Evolutionary conservation across 23 tunicate genomes (phyloP), one percentile per base, ranked within the genome.

Genomic region (Oikopleura albicans): DNA sequence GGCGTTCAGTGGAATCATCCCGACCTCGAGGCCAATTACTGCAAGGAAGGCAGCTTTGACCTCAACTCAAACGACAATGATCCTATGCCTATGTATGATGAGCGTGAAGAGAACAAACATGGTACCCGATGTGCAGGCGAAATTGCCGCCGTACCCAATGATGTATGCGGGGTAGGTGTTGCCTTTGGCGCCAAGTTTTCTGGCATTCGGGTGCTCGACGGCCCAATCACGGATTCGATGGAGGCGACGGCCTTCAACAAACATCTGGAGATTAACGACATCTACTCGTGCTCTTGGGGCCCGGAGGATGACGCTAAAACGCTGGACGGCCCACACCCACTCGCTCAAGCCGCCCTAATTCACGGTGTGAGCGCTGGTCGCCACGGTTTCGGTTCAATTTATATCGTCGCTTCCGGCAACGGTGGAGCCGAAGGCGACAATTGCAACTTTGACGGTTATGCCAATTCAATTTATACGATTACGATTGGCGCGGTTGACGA

Each of bases 121-220:
- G 98, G 98, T 0, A 94, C 98, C 8, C 71, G 98, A 39, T 94
- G 98, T 86, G 98, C 98, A 39, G 98, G 98, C 22, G 98, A 94
- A 88, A 76, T 94, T 39, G 89, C 98, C 31, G 98, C 98, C 27
- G 94, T 90, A 36, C 88, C 85, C 33, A 90, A 90, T 76, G 41
- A 85, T 63, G 91, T 94, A 0, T 94, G 98, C 84, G 98, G 98
- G 0, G 88, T 94, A 49, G 98, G 98, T 28, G 86, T 94, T 40
- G 95, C 98, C 0, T 94, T 85, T 66, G 85, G 87, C 22, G 88
- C 98, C 56, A 84, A 85, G 41, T 94, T 94, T 66, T 88, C 91
- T 83, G 98, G 94, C 0, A 90, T 94, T 37, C 84, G 93, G 56
- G 88, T 94, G 66, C 83, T 94, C 38, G 98, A 94, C 85, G 98